Base-by-base conservation (phyloP, 2,888 invertebrate genomes). In the Phalangium opilio region DNA sequence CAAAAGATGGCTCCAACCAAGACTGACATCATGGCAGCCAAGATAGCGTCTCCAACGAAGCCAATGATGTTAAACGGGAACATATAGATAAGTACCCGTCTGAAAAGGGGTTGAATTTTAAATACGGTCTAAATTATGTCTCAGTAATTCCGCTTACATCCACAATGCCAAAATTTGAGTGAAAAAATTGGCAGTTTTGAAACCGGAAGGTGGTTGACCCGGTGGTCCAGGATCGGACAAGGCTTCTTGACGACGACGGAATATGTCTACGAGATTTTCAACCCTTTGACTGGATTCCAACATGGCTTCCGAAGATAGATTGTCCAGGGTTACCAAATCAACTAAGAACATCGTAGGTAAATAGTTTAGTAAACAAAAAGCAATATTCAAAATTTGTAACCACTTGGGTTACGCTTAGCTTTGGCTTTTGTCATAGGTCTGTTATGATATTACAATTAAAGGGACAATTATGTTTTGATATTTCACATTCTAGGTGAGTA, bases 221-320 rank as follows among this genome's bases (percentile, higher is more conserved):
- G 87, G 87, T 35, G 87, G 81, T 1, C 86, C 86, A 5, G 78
- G 78, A 61, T 79, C 78, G 41, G 73, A 71, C 47, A 78, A 63
- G 1, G 74, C 44, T 14, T 50, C 52, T 34, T 53, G 52, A 55
- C 81, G 75, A 35, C 77, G 73, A 57, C 79, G 74, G 61, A 82
- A 84, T 47, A 86, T 76, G 56, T 84, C 84, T 2, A 85, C 85
- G 36, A 93, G 68, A 51, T 86, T 83, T 60, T 89, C 86, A 57
- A 93, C 89, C 57, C 93, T 76, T 51, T 89, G 87, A 8, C 87
- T 86, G 0, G 91, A 93, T 67, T 93, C 93, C 47, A 89, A 67
- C 81, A 91, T 83, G 19, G 93, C 91, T 60, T 93, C 93, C 3
- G 86, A 83, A 3, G 90, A 89, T 44, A 93, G 70, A 64, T 89